A percentile compares a stretch with the other conserved stretches of the same genome.
These are phyloP conservation scores for Darevskia mixta DNA, from an alignment of 2,797 vertebrate species.

Conservation along the genomic window DNA sequence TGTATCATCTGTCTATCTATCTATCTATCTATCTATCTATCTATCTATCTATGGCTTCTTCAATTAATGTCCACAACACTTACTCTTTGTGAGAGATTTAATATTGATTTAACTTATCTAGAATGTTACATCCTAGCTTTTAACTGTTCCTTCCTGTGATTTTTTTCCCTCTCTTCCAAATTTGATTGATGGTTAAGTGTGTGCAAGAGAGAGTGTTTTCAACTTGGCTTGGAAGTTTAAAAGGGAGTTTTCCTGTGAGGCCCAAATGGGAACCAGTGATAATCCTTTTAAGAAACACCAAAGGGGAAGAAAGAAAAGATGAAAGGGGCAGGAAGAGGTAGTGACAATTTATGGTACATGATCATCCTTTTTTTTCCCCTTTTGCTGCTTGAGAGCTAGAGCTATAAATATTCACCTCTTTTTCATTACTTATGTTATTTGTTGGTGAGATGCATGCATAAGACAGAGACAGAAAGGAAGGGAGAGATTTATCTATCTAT, in stretches of 20 bases:
- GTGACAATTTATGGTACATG: constrained; percentile 21
- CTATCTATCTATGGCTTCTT: not conserved
- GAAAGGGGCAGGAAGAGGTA: constrained; percentile 21
- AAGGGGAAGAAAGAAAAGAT: constrained; percentile 18
- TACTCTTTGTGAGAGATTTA: not conserved
- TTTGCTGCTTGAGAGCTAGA: constrained; percentile 21
- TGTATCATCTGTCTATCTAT: too few relatives aligned
- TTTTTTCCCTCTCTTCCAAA: not conserved
- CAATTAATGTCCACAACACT: not conserved
- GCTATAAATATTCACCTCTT: constrained; percentile 1
- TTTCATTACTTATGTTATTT: constrained; percentile 4
- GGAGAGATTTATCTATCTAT: not conserved
- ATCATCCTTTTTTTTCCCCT: not conserved
- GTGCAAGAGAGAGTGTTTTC: not conserved
- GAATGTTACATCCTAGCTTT: constrained; percentile 26
- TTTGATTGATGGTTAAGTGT: not conserved
- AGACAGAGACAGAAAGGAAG: not conserved
- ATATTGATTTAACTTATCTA: not conserved
- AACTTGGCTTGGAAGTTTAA: constrained; percentile 31
- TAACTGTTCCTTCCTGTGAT: constrained; percentile 32
- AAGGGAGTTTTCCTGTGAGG: constrained; percentile 39
- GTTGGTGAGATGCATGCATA: not conserved
- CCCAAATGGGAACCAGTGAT: constrained; percentile 13
- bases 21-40: too few relatives aligned
- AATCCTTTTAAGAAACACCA: constrained; percentile 39